These are phyloP conservation scores for Sebastes kiyomatsui DNA, from an alignment of 2,797 vertebrate species.

Conservation along the genomic window DNA sequence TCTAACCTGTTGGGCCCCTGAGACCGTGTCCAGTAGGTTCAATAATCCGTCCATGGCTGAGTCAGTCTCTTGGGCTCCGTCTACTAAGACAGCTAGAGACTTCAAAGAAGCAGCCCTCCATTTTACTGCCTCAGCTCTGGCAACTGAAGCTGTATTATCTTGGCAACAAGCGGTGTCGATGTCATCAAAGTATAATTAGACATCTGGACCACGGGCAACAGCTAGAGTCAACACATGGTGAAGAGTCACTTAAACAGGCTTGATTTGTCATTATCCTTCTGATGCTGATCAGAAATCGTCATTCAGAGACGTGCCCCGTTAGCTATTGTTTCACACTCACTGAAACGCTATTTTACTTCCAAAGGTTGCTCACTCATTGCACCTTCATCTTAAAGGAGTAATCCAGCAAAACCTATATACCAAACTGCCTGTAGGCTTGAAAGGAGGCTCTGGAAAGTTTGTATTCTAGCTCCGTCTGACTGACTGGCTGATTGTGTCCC, in stretches of 20 bases:
- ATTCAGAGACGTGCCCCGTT: neutral
- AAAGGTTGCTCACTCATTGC: neutral
- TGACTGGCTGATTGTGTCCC: too few relatives aligned
- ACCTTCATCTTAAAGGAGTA: neutral
- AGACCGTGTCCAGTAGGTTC: neutral
- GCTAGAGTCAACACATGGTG: constrained; percentile 19
- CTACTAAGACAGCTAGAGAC: neutral
- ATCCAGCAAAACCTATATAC: neutral
- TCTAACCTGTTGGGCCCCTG: neutral
- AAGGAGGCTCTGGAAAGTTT: neutral
- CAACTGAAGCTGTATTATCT: neutral
- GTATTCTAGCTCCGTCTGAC: neutral
- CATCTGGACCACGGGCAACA: constrained; percentile 32
- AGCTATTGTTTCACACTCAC: neutral
- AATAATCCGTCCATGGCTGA: neutral
- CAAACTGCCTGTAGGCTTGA: neutral
- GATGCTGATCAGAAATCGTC: constrained; percentile 4
- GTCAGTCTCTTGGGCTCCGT: neutral
- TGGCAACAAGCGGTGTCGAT: constrained; percentile 2
- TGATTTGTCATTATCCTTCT: constrained; percentile 19
- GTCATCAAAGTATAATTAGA: constrained; percentile 31
- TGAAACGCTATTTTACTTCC: rapidly evolving
- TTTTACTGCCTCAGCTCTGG: neutral
- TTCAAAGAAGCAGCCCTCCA: neutral
- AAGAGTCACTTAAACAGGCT: constrained; percentile 1